These are phyloP conservation scores for Troglohyphantes excavatus DNA, from an alignment of 2,888 invertebrate species.

Conservation along the genomic window DNA sequence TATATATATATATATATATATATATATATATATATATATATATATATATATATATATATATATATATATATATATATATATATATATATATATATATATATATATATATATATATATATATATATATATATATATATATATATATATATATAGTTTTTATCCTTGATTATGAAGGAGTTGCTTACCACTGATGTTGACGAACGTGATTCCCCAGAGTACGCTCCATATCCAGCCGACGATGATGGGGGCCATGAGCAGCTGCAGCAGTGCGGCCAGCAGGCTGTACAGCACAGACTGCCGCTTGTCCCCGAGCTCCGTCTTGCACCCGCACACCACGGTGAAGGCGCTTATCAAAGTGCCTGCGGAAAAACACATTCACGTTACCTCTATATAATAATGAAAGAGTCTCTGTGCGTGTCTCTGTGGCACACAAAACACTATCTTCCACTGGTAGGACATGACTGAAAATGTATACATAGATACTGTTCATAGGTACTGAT, in stretches of 20 bases:
- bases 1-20: too few species aligned
- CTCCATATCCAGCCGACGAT: constrained; percentile 85
- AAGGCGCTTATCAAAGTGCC: constrained; percentile 83
- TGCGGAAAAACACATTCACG: constrained; percentile 83
- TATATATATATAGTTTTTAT: too few species aligned
- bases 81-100: not conserved
- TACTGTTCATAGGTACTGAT: too few species aligned
- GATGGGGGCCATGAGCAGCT: constrained; percentile 83
- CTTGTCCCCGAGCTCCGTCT: constrained; percentile 82
- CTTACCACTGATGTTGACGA: constrained; percentile 77
- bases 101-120: not conserved
- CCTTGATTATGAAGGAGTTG: not conserved
- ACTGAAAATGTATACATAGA: too few species aligned
- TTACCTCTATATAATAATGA: too few species aligned
- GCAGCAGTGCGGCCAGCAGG: constrained; percentile 83
- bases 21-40: too few species aligned
- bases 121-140: not conserved
- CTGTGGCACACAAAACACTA: too few species aligned
- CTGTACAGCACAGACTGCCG: constrained; percentile 81
- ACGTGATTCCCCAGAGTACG: constrained; percentile 78
- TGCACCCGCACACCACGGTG: constrained; percentile 83
- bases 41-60: too few species aligned
- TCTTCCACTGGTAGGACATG: too few species aligned
- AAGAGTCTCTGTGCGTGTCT: too few species aligned
- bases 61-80: too few species aligned